Base-by-base conservation (phyloP, 2,888 invertebrate species). In the Tetranychus truncatus region DNA sequence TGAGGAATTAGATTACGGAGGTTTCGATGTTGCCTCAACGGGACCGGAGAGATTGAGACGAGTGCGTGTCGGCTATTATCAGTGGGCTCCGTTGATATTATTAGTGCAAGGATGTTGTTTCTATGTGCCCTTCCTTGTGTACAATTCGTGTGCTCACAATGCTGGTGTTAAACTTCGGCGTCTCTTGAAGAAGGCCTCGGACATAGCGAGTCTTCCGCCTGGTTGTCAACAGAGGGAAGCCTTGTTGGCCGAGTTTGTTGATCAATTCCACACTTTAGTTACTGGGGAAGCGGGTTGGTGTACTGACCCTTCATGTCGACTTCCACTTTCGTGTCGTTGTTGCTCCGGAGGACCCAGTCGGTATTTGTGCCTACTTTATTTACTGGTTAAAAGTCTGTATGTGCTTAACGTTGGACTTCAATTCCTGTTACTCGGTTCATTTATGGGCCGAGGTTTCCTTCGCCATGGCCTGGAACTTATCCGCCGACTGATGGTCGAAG, bases 121-220 rank as follows among this genome's bases (percentile, higher is more conserved):
- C 79, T 83, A 82, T 78, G 78, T 83, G 71, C 84, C 83, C 15
- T 82, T 82, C 76, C 81, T 81, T 46, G 77, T 83, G 20, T 83
- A 83, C 83, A 82, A 82, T 66, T 79, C 80, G 20, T 80, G 80
- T 66, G 81, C 81, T 8, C 79, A 80, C 74, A 80, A 80, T 72
- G 80, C 80, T 8, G 81, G 81, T 34, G 80, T 81, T 21, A 80
- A 80, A 74, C 78, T 81, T 11, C 78, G 81, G 7, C 78, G 81
- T 8, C 76, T 81, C 18, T 76, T 81, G 76, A 81, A 81, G 77
- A 78, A 80, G 66, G 80, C 81, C 7, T 79, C 80, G 1, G 80
- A 80, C 74, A 80, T 81, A 21, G 79, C 80, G 46, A 79, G 79
- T 74, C 78, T 80, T 73, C 80, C 81, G 6, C 80, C 81, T 2